Conservation (phyloP, 2,888 invertebrate genomes). For the Muschampia plurimacula region DNA sequence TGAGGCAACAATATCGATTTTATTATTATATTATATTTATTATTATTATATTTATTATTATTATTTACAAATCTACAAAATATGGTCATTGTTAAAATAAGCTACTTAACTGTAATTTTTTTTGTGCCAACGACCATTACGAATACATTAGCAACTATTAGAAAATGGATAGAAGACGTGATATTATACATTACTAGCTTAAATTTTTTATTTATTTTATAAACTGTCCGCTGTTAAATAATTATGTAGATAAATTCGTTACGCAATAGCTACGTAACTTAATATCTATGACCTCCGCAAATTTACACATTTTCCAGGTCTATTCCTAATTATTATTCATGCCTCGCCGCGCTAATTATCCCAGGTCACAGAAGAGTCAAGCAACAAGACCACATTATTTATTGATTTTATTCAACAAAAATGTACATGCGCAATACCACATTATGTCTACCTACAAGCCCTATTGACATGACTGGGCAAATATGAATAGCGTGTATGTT, state of each 20-base stretch:
- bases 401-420: slow-evolving; percentile 36
- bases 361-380: slow-evolving; percentile 29
- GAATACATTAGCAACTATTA: no score
- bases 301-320: not conserved
- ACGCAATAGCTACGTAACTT: not conserved
- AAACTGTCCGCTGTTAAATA: not conserved
- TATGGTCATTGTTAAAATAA: no score
- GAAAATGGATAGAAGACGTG: no score
- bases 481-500: slow-evolving; percentile 36
- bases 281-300: not conserved
- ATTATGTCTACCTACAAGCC: slow-evolving; percentile 27
- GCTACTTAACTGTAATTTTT: no score
- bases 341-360: slow-evolving; percentile 23
- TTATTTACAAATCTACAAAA: no score
- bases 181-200: no score
- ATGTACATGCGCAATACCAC: slow-evolving; percentile 38
- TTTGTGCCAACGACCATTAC: no score
- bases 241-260: not conserved
- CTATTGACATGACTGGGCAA: slow-evolving; percentile 39
- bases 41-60: no score
- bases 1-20: no score
- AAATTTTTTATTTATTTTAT: not conserved
- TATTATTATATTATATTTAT: no score
- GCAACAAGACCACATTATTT: slow-evolving; percentile 19
- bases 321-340: slow-evolving; percentile 12